phyloP scores from a whole-genome alignment of 2,113 vertebrate genomes.

The Corydoras maculifer region DNA sequence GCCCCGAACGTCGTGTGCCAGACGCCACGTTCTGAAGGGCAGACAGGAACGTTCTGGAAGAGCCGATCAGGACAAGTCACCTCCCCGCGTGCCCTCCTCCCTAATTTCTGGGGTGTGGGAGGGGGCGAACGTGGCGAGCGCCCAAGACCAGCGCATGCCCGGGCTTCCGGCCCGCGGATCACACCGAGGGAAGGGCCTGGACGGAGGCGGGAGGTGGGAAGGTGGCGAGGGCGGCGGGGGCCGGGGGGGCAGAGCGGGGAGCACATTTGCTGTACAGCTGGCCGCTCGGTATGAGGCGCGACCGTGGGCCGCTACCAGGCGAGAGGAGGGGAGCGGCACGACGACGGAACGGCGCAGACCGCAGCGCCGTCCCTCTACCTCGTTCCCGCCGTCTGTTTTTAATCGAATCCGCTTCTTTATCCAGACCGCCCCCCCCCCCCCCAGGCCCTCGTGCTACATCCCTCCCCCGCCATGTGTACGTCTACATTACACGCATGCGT shows the following conservation, averaged over 20 bases:
- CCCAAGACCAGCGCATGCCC: constrained; percentile 90
- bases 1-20: constrained; percentile 30
- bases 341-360: constrained; percentile 78
- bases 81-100: constrained; percentile 73
- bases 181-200: constrained; percentile 63
- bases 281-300: constrained; percentile 97
- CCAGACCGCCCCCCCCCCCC: constrained; percentile 48
- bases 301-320: constrained; percentile 90
- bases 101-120: not conserved
- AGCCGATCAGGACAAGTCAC: constrained; percentile 83
- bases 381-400: constrained; percentile 44
- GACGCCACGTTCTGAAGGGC: constrained; percentile 56
- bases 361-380: constrained; percentile 53
- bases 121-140: constrained; percentile 80
- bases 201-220: constrained; percentile 77
- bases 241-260: constrained; percentile 72
- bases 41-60: constrained; percentile 52
- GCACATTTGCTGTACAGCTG: constrained; percentile 99
- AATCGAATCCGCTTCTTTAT: constrained; percentile 20
- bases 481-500: constrained; percentile 11
- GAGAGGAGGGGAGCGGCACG: constrained; percentile 79
- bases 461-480: constrained; percentile 59
- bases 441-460: not conserved
- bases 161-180: constrained; percentile 72
- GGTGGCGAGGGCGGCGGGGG: constrained; percentile 55